Evolutionary conservation across 2,888 invertebrate species (phyloP), one percentile per base, ranked within the genome.

Genomic region (Theretra japonica): DNA sequence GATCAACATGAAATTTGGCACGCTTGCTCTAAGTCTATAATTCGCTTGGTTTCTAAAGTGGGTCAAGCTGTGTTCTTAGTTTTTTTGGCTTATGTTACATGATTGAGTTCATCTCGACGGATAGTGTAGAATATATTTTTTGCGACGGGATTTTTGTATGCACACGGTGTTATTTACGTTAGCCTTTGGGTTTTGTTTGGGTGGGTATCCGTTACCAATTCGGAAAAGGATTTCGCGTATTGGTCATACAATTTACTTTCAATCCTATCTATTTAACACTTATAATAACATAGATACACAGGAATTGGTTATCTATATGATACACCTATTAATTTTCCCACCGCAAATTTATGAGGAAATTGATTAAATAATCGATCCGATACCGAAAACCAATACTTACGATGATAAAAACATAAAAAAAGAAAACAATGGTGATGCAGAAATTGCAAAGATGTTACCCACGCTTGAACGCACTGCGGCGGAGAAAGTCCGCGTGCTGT

Each of bases 391-490:
- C 23, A 17, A 48, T 48, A 48, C 21, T 23, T 48, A 23, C 5
- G 11, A n/a, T 65, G 48, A 65, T 65, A 41, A 65, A 62, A 65
- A 48, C 21, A 23, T 65, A 41, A 48, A 48, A 73, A 75, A 82
- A 83, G 81, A 82, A 86, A 86, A 90, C 88, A 89, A 88, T 88
- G 77, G 83, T 81, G 78, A 79, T 76, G 78, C 81, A 83, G 80
- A 82, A 82, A 84, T 84, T 78, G 80, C 78, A 77, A 80, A 82
- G 82, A 77, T 80, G 86, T 87, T 88, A 87, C 86, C 82, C 86
- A 88, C 89, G 90, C 86, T 85, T 81, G 81, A 88, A 85, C 87
- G 89, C 88, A 88, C 84, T 76, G 77, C 80, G 71, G 25, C 77
- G 76, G 90, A 86, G 91, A 91, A 91, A 91, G 90, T 88, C 41